These are phyloP conservation scores for Lycaon pictus DNA, from an alignment of 2,113 vertebrate species.

Conservation along the genomic window DNA sequence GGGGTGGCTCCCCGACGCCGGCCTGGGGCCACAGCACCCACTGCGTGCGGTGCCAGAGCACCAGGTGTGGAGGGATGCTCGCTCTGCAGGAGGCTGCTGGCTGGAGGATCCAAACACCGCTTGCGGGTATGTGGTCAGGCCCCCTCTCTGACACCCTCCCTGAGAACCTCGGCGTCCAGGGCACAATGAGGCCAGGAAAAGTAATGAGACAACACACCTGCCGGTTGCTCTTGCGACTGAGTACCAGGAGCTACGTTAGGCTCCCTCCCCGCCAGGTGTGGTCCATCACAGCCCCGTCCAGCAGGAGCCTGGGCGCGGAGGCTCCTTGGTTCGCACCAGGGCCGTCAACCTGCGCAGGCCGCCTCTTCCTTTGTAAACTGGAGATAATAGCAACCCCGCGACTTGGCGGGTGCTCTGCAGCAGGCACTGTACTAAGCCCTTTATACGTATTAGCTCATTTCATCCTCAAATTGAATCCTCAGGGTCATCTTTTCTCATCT, in stretches of 20 bases:
- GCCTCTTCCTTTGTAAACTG: background rate
- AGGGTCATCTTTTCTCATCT: background rate
- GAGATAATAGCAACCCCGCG: fast-evolving
- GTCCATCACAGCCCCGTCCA: fast-evolving
- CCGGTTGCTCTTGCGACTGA: fast-evolving
- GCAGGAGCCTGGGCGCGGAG: fast-evolving
- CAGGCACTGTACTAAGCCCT: background rate
- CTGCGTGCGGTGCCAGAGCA: fast-evolving
- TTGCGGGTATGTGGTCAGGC: fast-evolving
- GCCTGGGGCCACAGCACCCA: fast-evolving
- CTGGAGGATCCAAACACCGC: fast-evolving
- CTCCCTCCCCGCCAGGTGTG: background rate
- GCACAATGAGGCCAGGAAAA: fast-evolving
- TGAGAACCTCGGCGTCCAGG: fast-evolving
- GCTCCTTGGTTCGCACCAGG: fast-evolving
- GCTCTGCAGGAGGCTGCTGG: fast-evolving
- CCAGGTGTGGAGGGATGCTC: fast-evolving
- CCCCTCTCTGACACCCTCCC: fast-evolving
- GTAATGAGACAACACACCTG: fast-evolving
- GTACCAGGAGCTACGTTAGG: fast-evolving
- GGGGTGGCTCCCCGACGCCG: background rate
- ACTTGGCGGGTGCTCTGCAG: fast-evolving
- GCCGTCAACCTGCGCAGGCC: fast-evolving
- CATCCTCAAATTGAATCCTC: background rate
- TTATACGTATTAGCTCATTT: fast-evolving